Evolutionary conservation across 2,797 vertebrate species (phyloP).

Genomic region (Rhinogobio ventralis): DNA sequence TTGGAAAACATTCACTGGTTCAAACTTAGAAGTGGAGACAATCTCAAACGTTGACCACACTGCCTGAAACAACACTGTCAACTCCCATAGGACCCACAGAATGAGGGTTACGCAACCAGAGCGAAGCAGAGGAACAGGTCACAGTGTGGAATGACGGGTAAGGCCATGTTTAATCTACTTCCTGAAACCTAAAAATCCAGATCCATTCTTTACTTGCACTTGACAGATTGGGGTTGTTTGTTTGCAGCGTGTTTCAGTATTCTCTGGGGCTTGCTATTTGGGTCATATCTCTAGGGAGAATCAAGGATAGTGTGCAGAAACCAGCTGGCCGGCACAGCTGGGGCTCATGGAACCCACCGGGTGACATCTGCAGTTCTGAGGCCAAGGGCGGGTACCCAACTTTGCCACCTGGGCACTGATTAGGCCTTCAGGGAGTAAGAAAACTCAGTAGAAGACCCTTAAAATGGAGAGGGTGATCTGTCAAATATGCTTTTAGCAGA

Average conservation of each 20-base stretch:
- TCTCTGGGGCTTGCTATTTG: conserved; percentile 68
- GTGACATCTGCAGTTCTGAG: conserved; percentile 73
- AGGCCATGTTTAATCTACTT: not conserved
- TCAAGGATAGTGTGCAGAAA: conserved; percentile 66
- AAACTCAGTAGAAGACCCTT: conserved; percentile 20
- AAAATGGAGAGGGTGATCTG: not conserved
- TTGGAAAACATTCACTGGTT: conserved; percentile 25
- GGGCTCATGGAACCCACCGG: conserved; percentile 63
- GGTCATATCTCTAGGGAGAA: conserved; percentile 75
- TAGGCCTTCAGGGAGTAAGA: conserved; percentile 34
- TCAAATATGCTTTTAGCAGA: not conserved
- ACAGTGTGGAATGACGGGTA: not conserved
- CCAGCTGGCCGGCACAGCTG: conserved; percentile 78
- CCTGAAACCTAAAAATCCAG: conserved; percentile 13
- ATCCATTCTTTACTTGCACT: conserved; percentile 35
- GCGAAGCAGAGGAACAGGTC: not conserved
- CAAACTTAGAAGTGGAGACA: conserved; percentile 8
- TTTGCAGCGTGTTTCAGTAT: conserved; percentile 40
- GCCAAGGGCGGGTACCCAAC: conserved; percentile 62
- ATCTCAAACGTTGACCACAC: not conserved
- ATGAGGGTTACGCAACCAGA: not conserved
- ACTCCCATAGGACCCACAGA: not conserved
- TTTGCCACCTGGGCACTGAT: conserved; percentile 68
- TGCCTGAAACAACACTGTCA: not conserved
- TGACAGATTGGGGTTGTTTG: conserved; percentile 59